Base-by-base conservation (phyloP, 2,113 vertebrate genomes). In the Otocyon megalotis region DNA sequence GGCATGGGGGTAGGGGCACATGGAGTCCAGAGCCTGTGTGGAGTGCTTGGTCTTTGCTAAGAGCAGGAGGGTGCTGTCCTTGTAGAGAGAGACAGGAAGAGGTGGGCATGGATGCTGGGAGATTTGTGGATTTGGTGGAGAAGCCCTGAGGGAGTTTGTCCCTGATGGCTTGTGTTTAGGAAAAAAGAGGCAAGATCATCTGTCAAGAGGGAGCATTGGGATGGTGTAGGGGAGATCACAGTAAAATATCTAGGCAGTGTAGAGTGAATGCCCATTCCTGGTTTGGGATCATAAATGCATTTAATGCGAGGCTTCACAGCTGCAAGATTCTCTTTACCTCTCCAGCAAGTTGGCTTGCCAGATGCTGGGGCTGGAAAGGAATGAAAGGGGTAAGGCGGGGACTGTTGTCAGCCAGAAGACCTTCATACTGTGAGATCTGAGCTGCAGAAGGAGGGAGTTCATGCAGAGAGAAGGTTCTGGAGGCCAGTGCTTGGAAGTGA, bases 1-100 rank as follows among this genome's bases (percentile, higher is more conserved):
- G 81, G 30, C 1, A 0, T 4, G 71, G 28, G 48, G 4, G 32
- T 43, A 10, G 63, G 20, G 79, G 2, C 0, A 9, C 19, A 0
- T 28, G 8, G 26, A 16, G 54, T 80, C 35, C 26, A 24, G 8
- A 20, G 26, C 50, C 26, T 17, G 19, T 8, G 82, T 17, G 58
- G 79, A 32, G 58, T 22, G 62, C n/a, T 19, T 54, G 56, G 72
- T 48, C 22, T 63, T 65, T 85, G 50, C 93, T 35, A 8, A 35
- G 72, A 93, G 58, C 37, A 16, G 50, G 37, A 30, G 22, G 2
- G 5, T n/a, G 84, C 16, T 60, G 32, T 69, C 60, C 35, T 0
- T 50, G 30, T 58, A 22, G 54, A 35, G 2, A 62, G 58, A 58
- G 83, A 24, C 14, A 5, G n/a, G 56, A 80, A 58, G 50, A 54